Conservation (phyloP, 2,888 invertebrate species). For the Ormyrus rosae region DNA sequence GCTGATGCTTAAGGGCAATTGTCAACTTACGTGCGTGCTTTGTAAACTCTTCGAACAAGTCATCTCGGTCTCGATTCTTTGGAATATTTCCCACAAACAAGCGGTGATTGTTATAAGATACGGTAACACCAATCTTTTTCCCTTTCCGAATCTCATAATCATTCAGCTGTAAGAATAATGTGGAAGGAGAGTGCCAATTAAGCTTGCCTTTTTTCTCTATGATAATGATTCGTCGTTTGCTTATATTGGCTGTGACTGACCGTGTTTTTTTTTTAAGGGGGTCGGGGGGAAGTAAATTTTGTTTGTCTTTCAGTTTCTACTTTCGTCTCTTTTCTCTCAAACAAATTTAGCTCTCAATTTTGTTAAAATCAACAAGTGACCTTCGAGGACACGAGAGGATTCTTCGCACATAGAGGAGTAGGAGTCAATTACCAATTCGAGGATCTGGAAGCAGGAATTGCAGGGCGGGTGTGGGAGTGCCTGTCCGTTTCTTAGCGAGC, state of each 20-base stretch:
- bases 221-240: conserved; percentile 64
- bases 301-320: conserved; percentile 34
- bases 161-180: conserved; percentile 98
- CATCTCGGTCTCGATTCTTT: conserved; percentile 99
- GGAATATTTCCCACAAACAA: conserved; percentile 99
- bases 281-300: conserved; percentile 14
- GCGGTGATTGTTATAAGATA: conserved; percentile 99
- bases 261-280: conserved; percentile 50
- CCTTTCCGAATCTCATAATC: conserved; percentile 99
- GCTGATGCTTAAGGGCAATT: conserved; percentile 74
- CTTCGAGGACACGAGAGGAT: conserved; percentile 63
- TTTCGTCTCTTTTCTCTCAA: conserved; percentile 35
- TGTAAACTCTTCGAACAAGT: conserved; percentile 99
- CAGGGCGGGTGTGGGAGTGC: conserved; percentile 73
- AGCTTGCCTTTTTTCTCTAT: conserved; percentile 71
- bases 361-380: conserved; percentile 60
- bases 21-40: conserved; percentile 98
- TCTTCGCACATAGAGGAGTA: conserved; percentile 50
- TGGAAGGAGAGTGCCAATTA: conserved; percentile 83
- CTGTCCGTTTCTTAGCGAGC: conserved; percentile 76
- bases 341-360: conserved; percentile 23
- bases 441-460: conserved; percentile 50
- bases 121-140: conserved; percentile 99
- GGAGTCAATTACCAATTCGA: conserved; percentile 54
- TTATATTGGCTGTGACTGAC: conserved; percentile 72